A percentile compares a stretch with the other conserved stretches of the same genome.
These are phyloP conservation scores for Epirrhoe alternata DNA, from an alignment of 2,888 invertebrate species.

Conservation along the genomic window DNA sequence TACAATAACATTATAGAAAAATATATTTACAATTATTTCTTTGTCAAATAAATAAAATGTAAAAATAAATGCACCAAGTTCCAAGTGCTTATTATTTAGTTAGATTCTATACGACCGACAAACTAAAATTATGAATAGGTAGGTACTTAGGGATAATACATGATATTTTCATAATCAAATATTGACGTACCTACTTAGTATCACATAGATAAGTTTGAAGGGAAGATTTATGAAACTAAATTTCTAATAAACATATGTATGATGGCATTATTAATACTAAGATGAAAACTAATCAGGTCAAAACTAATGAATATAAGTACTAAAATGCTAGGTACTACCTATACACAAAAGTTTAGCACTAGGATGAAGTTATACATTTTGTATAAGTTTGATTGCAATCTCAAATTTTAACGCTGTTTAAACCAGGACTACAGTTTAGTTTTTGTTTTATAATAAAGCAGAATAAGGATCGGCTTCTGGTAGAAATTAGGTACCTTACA, in stretches of 20 bases:
- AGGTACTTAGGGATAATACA: constrained; percentile 19
- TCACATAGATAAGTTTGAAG: constrained; percentile 40
- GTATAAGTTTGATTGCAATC: too few species aligned
- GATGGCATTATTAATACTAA: background rate
- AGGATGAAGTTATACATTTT: too few species aligned
- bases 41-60: constrained; percentile 39
- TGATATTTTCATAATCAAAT: constrained; percentile 7
- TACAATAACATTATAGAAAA: constrained; percentile 42
- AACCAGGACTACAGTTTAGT: too few species aligned
- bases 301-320: too few species aligned
- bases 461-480: background rate
- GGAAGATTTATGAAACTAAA: constrained; percentile 16
- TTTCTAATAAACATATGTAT: background rate
- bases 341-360: too few species aligned
- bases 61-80: constrained; percentile 43
- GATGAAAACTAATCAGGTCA: too few species aligned
- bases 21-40: constrained; percentile 40
- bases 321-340: too few species aligned
- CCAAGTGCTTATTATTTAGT: constrained; percentile 28
- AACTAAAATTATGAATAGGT: background rate
- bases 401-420: too few species aligned
- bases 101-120: constrained; percentile 23
- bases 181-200: constrained; percentile 45
- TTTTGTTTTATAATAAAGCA: too few species aligned
- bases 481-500: background rate